Evolutionary conservation across 2,888 invertebrate genomes (phyloP).

Genomic region (Piscicola geometra): DNA sequence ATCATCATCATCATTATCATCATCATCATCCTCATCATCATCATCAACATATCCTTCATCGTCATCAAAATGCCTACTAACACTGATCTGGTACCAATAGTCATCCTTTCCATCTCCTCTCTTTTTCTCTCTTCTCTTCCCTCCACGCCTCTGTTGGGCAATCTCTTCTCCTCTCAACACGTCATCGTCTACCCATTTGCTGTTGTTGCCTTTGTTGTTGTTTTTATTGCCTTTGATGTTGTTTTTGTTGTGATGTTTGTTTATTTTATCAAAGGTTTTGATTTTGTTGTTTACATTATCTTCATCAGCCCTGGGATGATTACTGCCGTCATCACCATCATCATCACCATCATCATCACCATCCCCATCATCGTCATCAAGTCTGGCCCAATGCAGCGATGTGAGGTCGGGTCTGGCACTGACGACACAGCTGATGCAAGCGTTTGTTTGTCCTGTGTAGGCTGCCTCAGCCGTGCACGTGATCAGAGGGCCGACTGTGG

Average conservation of each 20-base stretch:
- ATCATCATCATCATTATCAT: constrained; percentile 2
- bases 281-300: too few relatives aligned
- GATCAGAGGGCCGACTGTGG: constrained; percentile 13
- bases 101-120: neutral
- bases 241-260: too few relatives aligned
- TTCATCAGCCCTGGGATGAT: too few relatives aligned
- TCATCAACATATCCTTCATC: neutral
- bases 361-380: neutral
- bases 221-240: too few relatives aligned
- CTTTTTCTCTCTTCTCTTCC: too few relatives aligned
- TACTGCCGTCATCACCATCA: too few relatives aligned
- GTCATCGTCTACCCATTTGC: too few relatives aligned
- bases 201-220: too few relatives aligned
- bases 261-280: too few relatives aligned
- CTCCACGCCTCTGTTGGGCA: too few relatives aligned
- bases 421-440: constrained; percentile 16
- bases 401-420: constrained; percentile 24
- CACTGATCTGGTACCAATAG: constrained; percentile 8
- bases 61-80: neutral
- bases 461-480: neutral
- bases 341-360: too few relatives aligned
- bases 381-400: constrained; percentile 11
- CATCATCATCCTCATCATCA: constrained; percentile 11
- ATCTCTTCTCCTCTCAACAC: too few relatives aligned
- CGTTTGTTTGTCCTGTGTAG: constrained; percentile 13